Evolutionary conservation across 2,888 invertebrate species (phyloP).

Genomic region (Coelogynopora nodosa): DNA sequence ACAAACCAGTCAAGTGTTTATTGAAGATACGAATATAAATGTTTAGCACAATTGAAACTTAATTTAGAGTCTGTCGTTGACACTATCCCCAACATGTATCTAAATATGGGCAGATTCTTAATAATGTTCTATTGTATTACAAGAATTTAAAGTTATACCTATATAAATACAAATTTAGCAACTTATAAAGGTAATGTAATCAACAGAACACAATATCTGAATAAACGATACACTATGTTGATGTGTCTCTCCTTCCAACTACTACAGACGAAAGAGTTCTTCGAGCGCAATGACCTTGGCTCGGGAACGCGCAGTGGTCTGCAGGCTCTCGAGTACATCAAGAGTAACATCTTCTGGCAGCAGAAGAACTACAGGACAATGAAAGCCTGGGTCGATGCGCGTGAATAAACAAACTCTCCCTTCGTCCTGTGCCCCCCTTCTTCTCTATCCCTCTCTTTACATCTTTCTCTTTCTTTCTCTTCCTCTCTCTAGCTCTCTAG

Average conservation of each 20-base stretch:
- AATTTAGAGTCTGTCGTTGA: too few species aligned
- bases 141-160: too few species aligned
- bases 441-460: background rate
- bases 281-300: slow-evolving; percentile 25
- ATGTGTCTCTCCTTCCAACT: background rate
- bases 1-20: too few species aligned
- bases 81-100: too few species aligned
- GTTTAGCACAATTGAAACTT: too few species aligned
- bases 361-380: slow-evolving; percentile 5
- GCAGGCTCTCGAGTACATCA: slow-evolving; percentile 33
- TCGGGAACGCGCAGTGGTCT: slow-evolving; percentile 8
- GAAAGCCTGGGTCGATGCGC: background rate
- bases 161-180: too few species aligned
- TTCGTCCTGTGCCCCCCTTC: background rate
- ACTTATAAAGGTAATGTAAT: too few species aligned
- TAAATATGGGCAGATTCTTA: too few species aligned
- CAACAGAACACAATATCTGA: too few species aligned
- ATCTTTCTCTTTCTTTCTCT: background rate
- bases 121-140: too few species aligned
- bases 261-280: slow-evolving; percentile 24
- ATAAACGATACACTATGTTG: too few species aligned
- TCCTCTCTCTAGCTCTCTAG: background rate
- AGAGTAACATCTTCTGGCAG: slow-evolving; percentile 38
- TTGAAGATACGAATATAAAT: too few species aligned
- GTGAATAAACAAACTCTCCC: background rate